Evolutionary conservation across 2,113 vertebrate species (phyloP).

Genomic region (Neoarius graeffei): DNA sequence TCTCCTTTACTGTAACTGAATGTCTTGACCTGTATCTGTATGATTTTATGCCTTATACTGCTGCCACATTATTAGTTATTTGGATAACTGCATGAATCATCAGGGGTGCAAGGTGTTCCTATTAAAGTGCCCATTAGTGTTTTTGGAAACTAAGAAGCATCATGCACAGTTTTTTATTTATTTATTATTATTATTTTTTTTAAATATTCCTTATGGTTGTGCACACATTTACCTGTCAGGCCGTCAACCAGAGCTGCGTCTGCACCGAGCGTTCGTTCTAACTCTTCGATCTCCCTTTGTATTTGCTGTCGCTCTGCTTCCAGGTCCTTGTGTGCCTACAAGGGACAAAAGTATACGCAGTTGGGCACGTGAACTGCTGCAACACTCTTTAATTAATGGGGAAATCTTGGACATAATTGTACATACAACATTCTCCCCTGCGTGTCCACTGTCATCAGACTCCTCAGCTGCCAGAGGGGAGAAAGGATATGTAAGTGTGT

Average conservation of each 20-base stretch:
- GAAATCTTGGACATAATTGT: neutral
- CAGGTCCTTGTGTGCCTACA: conserved; percentile 56
- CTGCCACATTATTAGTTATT: neutral
- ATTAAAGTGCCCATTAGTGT: neutral
- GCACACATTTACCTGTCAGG: conserved; percentile 40
- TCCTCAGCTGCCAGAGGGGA: conserved; percentile 38
- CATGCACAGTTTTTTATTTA: neutral
- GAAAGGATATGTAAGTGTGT: neutral
- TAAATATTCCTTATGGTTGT: neutral
- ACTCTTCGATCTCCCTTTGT: conserved; percentile 73
- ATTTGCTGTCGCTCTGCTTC: conserved; percentile 70
- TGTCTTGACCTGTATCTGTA: neutral
- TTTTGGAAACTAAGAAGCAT: neutral
- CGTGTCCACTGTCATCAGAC: conserved; percentile 48
- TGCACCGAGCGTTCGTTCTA: conserved; percentile 73
- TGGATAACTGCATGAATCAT: neutral
- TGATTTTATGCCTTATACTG: neutral
- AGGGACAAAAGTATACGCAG: neutral
- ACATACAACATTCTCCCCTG: conserved; percentile 15
- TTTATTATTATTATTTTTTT: too few species aligned
- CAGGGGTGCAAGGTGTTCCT: neutral
- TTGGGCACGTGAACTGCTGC: neutral
- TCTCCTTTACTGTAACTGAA: neutral
- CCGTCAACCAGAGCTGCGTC: neutral
- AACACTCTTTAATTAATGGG: neutral